phyloP scores from a whole-genome alignment of 2,797 vertebrate species.

The Acanthurus tractus region DNA sequence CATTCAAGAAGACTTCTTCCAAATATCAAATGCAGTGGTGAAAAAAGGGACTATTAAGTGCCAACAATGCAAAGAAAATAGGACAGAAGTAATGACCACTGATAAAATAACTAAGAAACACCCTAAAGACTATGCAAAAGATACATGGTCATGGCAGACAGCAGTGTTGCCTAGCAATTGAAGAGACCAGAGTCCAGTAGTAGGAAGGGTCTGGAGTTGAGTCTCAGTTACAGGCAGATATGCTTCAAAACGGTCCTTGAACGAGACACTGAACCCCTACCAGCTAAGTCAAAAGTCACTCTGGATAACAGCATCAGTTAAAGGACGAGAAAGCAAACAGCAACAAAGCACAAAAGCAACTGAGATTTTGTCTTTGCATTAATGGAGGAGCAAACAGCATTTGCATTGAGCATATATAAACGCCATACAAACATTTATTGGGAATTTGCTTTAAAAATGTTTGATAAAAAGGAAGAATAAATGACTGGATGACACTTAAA shows the following conservation, averaged over 20 bases:
- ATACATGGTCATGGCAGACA: conserved; percentile 51
- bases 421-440: neutral
- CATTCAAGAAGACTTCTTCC: conserved; percentile 9
- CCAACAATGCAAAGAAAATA: conserved; percentile 12
- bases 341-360: conserved; percentile 17
- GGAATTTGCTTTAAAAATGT: conserved; percentile 8
- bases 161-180: conserved; percentile 73
- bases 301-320: conserved; percentile 29
- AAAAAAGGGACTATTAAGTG: neutral
- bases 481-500: neutral
- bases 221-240: conserved; percentile 47
- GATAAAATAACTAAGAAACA: conserved; percentile 40
- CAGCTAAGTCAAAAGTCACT: conserved; percentile 18
- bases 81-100: neutral
- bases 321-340: conserved; percentile 20
- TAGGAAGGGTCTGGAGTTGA: conserved; percentile 55
- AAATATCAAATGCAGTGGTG: conserved; percentile 12
- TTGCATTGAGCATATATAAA: neutral
- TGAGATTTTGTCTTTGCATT: conserved; percentile 5
- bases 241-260: conserved; percentile 44
- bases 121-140: conserved; percentile 51
- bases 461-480: conserved; percentile 10
- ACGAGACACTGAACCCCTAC: conserved; percentile 31
- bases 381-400: neutral
- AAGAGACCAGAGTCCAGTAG: conserved; percentile 53